Evolutionary conservation across 2,113 vertebrate genomes (phyloP).

Genomic region (Silurus asotus): DNA sequence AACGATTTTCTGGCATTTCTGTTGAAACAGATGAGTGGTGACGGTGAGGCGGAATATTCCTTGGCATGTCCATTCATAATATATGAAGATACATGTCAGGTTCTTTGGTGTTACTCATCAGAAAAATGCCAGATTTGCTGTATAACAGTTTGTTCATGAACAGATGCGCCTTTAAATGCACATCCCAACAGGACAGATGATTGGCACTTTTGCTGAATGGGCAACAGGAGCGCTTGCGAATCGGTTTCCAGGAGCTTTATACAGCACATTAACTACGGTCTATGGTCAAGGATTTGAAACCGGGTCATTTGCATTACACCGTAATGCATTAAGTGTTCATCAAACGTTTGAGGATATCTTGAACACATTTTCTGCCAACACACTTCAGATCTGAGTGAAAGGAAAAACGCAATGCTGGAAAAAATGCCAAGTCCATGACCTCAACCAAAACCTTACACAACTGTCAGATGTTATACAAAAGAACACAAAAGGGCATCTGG

Average conservation of each 20-base stretch:
- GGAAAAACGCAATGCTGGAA: not conserved
- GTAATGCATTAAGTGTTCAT: not conserved
- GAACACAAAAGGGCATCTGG: not conserved
- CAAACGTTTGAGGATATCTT: not conserved
- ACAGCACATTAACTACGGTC: not conserved
- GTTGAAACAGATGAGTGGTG: not conserved
- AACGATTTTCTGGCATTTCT: not conserved
- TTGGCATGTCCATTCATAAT: slow-evolving; percentile 8
- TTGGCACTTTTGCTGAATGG: not conserved
- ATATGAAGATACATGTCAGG: not conserved
- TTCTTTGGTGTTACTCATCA: not conserved
- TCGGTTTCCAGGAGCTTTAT: not conserved
- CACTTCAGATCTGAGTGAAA: not conserved
- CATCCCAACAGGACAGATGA: not conserved
- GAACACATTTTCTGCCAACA: not conserved
- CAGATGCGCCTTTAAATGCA: slow-evolving; percentile 3
- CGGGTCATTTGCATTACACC: not conserved
- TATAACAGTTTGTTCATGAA: not conserved
- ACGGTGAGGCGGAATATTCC: not conserved
- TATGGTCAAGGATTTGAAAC: slow-evolving; percentile 28
- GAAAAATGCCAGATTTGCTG: not conserved
- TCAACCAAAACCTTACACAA: not conserved
- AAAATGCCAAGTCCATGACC: not conserved
- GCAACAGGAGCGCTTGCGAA: not conserved
- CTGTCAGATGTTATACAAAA: not conserved